phyloP scores from a whole-genome alignment of 2,797 vertebrate species.

The Pangasius mekongensis region DNA sequence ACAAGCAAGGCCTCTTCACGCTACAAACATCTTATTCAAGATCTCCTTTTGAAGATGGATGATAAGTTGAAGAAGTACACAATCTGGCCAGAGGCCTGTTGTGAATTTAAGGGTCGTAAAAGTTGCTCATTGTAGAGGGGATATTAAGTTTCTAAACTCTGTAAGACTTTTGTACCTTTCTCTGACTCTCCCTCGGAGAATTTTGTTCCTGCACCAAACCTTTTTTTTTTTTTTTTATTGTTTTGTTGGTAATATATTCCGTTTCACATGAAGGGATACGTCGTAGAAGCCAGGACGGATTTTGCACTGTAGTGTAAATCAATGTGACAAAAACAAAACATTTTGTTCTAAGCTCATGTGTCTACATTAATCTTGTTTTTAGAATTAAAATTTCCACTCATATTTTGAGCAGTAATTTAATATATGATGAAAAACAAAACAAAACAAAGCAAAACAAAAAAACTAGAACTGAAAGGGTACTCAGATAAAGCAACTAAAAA shows the following conservation, averaged over 20 bases:
- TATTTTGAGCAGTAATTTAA: not conserved
- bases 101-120: constrained; percentile 19
- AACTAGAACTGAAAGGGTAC: not conserved
- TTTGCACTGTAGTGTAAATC: not conserved
- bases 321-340: not conserved
- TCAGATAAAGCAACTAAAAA: not conserved
- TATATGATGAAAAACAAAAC: too few relatives aligned
- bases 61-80: constrained; percentile 1
- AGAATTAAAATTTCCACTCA: not conserved
- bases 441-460: not conserved
- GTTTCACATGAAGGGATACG: not conserved
- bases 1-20: not conserved
- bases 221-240: not conserved
- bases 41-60: constrained; percentile 12
- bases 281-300: not conserved
- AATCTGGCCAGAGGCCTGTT: not conserved
- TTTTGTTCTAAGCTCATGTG: not conserved
- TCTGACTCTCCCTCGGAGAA: constrained; percentile 10
- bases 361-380: not conserved
- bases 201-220: not conserved
- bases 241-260: constrained; percentile 20
- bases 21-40: constrained; percentile 11
- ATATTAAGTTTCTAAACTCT: not conserved
- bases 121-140: constrained; percentile 11
- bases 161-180: not conserved